Evolutionary conservation across 2,113 vertebrate genomes (phyloP).

Genomic region (Salvelinus namaycush): DNA sequence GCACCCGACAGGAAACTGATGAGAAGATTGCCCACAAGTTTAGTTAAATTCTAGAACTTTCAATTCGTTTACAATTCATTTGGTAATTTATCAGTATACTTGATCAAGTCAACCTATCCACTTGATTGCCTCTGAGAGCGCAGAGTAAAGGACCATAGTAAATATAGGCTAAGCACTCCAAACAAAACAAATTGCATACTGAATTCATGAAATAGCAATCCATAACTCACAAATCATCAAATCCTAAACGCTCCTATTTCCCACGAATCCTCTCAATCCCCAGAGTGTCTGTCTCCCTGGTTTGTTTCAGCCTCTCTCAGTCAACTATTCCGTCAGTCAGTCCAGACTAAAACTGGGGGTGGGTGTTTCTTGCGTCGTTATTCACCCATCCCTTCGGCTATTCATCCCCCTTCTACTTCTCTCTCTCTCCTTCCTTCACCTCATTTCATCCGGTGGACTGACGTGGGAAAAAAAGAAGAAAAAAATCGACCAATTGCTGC

Average conservation of each 20-base stretch:
- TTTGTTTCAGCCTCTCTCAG: constrained; percentile 40
- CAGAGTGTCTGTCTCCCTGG: constrained; percentile 31
- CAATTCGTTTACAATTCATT: not conserved
- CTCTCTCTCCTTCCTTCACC: constrained; percentile 43
- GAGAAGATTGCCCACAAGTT: not conserved
- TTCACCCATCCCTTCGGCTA: constrained; percentile 69
- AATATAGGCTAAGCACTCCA: not conserved
- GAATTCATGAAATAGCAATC: constrained; percentile 41
- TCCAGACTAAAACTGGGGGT: constrained; percentile 38
- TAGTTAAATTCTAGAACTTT: not conserved
- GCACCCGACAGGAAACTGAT: not conserved
- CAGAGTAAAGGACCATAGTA: not conserved
- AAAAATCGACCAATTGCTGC: constrained; percentile 35
- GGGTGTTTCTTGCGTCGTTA: constrained; percentile 67
- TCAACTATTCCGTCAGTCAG: constrained; percentile 54
- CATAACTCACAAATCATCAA: constrained; percentile 70
- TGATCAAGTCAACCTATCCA: no score
- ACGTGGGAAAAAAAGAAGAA: constrained; percentile 22
- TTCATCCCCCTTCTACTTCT: constrained; percentile 57
- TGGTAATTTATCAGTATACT: not conserved
- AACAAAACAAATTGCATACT: not conserved
- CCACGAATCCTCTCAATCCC: constrained; percentile 40
- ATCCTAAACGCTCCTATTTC: constrained; percentile 45
- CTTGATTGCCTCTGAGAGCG: no score
- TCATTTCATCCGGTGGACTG: constrained; percentile 32